Base-by-base conservation (phyloP, 2,797 vertebrate species). In the Harpagifer antarcticus region DNA sequence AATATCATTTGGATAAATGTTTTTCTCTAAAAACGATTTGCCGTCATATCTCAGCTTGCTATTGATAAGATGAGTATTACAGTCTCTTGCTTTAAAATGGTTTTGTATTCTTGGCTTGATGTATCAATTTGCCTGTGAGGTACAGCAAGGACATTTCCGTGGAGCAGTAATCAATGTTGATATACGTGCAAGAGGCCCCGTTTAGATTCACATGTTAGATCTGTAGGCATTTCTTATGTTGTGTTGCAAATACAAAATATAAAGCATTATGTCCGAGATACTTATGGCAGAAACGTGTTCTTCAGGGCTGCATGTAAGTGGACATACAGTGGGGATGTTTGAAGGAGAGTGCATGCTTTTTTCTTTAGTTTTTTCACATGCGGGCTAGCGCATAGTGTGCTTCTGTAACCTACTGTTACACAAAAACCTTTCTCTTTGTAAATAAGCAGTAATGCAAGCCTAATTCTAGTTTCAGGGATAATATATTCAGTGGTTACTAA, bases 51-150 rank as follows among this genome's bases (percentile, higher is more conserved):
- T 27, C 27, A 9, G 43, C 55, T 33, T 23, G 52, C 37, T 27
- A 23, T 12, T 43, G 58, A 52, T 65, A 40, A 20, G 48, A 23
- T 23, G 31, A 11, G 17, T 50, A 33, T 19, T 31, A 4, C n/a
- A 60, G 55, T 17, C n/a, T 74, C 33, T 33, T 17, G 55, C 57
- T 17, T 10, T 33, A 12, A 40, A 27, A 43, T 14, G 23, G 43
- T 19, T 60, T 65, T 55, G 12, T 66, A 50, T 69, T 50, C 44
- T 14, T 54, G 47, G n/a, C 55, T 55, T 20, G 19, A 7, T 14
- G 15, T 33, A 7, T 40, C 23, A 9, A 20, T 58, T 23, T 67
- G 23, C 37, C 57, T 45, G n/a, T 16, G 69, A 72, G 45, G 44
- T 9, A 13, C 37, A n/a, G 27, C 40, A n/a, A 20, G 47, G 54